These are phyloP conservation scores for Folsomia candida DNA, from an alignment of 2,888 invertebrate genomes.

Conservation along the genomic window DNA sequence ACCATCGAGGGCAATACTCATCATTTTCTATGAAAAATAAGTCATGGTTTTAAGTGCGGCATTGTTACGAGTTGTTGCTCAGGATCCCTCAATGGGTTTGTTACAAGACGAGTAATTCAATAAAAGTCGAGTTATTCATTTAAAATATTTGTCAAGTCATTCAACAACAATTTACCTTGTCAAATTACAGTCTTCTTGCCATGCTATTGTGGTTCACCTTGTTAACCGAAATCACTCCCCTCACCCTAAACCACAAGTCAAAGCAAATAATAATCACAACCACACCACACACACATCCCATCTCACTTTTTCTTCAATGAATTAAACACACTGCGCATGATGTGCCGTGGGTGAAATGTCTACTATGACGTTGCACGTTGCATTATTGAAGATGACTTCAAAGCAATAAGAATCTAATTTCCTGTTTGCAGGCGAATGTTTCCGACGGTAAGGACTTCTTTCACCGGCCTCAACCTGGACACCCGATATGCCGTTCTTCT, in stretches of 20 bases:
- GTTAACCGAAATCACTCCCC: background rate
- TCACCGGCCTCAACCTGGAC: conserved; percentile 66
- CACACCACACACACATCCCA: background rate
- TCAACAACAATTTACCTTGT: conserved; percentile 48
- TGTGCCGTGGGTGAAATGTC: too few relatives aligned
- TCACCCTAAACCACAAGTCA: background rate
- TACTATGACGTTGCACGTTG: background rate
- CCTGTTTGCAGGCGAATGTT: conserved; percentile 71
- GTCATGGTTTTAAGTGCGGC: background rate
- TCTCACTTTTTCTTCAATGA: background rate
- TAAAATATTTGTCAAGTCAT: conserved; percentile 43
- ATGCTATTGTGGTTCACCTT: background rate
- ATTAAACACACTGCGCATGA: too few relatives aligned
- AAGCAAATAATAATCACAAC: background rate
- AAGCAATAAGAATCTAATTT: conserved; percentile 3
- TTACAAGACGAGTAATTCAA: background rate
- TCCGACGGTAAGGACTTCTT: conserved; percentile 73
- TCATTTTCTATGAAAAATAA: background rate
- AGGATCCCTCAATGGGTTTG: too few relatives aligned
- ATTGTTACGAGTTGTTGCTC: background rate
- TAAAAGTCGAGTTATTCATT: conserved; percentile 7
- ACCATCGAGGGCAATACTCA: background rate
- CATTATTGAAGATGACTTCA: background rate
- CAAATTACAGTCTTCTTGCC: conserved; percentile 43
- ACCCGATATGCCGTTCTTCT: conserved; percentile 70